Conservation (phyloP, 2,797 vertebrate genomes). For the Sebastes kiyomatsui region DNA sequence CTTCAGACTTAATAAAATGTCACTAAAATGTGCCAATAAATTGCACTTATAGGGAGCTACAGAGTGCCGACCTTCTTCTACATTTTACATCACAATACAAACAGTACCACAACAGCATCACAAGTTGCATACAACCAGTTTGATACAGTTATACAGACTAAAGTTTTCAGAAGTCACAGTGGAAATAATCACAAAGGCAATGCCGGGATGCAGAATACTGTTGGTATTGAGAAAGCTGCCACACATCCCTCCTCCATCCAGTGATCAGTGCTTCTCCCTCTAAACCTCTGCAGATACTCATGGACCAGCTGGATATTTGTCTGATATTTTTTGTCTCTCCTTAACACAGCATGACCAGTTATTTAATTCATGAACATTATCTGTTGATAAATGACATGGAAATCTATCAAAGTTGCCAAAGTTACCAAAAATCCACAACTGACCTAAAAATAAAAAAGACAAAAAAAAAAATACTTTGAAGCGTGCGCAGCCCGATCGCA, state of each 20-base stretch:
- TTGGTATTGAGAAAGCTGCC: background rate
- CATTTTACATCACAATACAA: constrained; percentile 9
- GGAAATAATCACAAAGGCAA: constrained; percentile 30
- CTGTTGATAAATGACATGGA: background rate
- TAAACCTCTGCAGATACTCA: background rate
- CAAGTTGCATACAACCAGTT: constrained; percentile 17
- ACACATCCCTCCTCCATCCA: background rate
- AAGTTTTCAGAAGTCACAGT: constrained; percentile 28
- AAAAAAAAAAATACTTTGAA: background rate
- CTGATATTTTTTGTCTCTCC: background rate
- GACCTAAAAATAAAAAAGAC: background rate
- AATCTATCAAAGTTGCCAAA: background rate
- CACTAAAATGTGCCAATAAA: too few species aligned
- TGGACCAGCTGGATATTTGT: background rate
- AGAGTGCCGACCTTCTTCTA: too few species aligned
- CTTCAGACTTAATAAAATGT: too few species aligned
- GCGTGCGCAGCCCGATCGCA: background rate
- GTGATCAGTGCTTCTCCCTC: background rate
- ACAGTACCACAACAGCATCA: constrained; percentile 26
- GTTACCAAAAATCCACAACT: background rate
- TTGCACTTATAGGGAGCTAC: too few species aligned
- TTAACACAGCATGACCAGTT: background rate
- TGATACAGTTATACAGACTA: constrained; percentile 16
- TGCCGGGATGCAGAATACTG: constrained; percentile 9
- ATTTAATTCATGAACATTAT: background rate